A percentile compares a stretch with the other conserved stretches of the same genome.
Evolutionary conservation across 1,140 invertebrate species (phyloP).

Genomic region (Thereuonema tuberculata): DNA sequence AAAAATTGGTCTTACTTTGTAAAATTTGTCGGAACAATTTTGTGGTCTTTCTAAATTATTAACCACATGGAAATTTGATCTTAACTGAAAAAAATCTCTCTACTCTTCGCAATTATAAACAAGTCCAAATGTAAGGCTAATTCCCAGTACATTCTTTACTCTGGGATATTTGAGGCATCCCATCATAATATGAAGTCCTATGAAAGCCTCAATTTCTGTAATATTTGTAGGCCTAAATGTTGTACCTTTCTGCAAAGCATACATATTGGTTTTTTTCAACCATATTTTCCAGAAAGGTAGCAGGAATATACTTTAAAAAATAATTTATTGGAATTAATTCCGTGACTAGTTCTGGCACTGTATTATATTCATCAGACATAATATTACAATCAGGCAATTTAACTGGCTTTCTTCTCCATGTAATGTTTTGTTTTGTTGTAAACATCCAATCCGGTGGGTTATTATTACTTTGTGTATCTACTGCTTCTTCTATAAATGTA

Average conservation of each 20-base stretch:
- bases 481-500: too few relatives aligned
- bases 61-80: constrained; percentile 22
- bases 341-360: too few relatives aligned
- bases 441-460: too few relatives aligned
- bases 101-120: constrained; percentile 8
- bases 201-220: neutral
- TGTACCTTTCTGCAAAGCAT: neutral
- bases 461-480: too few relatives aligned
- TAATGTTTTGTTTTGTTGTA: too few relatives aligned
- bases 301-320: too few relatives aligned
- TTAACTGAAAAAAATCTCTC: constrained; percentile 20
- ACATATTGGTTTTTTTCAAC: neutral
- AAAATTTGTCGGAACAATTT: constrained; percentile 21
- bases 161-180: neutral
- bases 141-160: constrained; percentile 1
- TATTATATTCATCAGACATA: too few relatives aligned
- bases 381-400: too few relatives aligned
- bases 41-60: constrained; percentile 16
- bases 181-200: neutral
- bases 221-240: neutral
- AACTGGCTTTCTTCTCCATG: too few relatives aligned
- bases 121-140: neutral
- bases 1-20: constrained; percentile 24
- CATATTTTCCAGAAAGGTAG: neutral
- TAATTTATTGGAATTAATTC: too few relatives aligned